These are phyloP conservation scores for Volucella inanis DNA, from an alignment of 2,888 invertebrate species.

Conservation along the genomic window DNA sequence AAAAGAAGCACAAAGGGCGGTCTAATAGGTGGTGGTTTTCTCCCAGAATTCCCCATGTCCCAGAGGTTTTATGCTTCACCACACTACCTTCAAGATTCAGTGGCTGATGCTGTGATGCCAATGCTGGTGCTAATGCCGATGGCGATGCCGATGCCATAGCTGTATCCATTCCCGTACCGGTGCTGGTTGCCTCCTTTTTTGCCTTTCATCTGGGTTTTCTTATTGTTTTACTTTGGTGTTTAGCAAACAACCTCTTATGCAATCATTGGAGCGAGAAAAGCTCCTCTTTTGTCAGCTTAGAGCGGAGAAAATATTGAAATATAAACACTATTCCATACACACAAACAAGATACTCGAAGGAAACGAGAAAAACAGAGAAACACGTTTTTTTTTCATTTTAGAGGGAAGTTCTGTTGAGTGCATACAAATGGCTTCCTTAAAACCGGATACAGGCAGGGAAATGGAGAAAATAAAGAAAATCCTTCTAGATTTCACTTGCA, in stretches of 20 bases:
- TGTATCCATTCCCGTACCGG: neutral
- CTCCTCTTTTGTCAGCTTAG: conserved; percentile 64
- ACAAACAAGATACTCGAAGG: conserved; percentile 2
- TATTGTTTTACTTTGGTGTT: conserved; percentile 73
- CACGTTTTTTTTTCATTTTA: conserved; percentile 33
- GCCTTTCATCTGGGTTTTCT: conserved; percentile 21
- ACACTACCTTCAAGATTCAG: conserved; percentile 3
- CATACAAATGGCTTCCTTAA: conserved; percentile 73
- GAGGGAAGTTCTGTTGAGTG: conserved; percentile 70
- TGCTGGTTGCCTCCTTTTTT: neutral
- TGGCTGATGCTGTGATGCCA: too few species aligned
- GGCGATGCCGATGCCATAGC: too few species aligned
- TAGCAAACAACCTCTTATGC: conserved; percentile 71
- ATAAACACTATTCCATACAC: conserved; percentile 51
- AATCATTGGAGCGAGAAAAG: conserved; percentile 68
- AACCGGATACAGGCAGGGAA: conserved; percentile 71
- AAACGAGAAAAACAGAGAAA: conserved; percentile 24
- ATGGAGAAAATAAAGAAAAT: conserved; percentile 65
- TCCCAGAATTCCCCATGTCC: neutral
- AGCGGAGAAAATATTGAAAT: conserved; percentile 69
- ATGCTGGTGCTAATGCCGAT: too few species aligned
- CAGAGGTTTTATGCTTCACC: conserved; percentile 6
- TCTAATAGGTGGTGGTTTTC: conserved; percentile 40
- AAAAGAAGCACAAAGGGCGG: conserved; percentile 44
- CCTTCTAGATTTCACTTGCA: conserved; percentile 55